phyloP scores from a whole-genome alignment of 2,113 vertebrate species.

The Engraulis encrasicolus region DNA sequence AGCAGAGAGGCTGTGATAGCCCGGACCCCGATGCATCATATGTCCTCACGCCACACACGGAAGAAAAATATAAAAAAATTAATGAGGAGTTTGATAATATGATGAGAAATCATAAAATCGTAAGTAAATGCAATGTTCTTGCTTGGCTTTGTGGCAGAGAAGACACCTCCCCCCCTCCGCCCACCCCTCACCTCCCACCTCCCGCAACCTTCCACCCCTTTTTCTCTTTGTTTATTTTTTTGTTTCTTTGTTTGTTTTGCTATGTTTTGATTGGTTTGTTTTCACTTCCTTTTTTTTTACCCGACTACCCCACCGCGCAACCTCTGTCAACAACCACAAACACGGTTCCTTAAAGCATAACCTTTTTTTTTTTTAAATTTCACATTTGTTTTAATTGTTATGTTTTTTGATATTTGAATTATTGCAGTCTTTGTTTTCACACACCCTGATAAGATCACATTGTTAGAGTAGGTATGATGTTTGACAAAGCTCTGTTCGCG shows the following conservation, averaged over 20 bases:
- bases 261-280: neutral
- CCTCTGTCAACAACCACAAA: slow-evolving; percentile 56
- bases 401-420: slow-evolving; percentile 55
- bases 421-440: slow-evolving; percentile 58
- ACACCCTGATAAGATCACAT: slow-evolving; percentile 77
- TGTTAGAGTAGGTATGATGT: slow-evolving; percentile 59
- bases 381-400: slow-evolving; percentile 58
- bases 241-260: slow-evolving; percentile 41
- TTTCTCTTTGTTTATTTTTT: slow-evolving; percentile 55
- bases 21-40: slow-evolving; percentile 98
- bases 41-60: slow-evolving; percentile 99
- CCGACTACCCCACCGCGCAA: slow-evolving; percentile 59
- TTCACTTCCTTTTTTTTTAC: slow-evolving; percentile 43
- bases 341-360: slow-evolving; percentile 55
- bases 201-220: no score
- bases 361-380: slow-evolving; percentile 53
- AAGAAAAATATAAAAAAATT: slow-evolving; percentile 99
- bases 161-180: slow-evolving; percentile 53
- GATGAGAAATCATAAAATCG: slow-evolving; percentile 99
- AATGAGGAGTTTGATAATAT: slow-evolving; percentile 99
- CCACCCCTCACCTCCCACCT: no score
- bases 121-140: slow-evolving; percentile 82
- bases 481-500: slow-evolving; percentile 33
- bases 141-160: slow-evolving; percentile 80
- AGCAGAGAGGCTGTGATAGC: slow-evolving; percentile 99